Percentiles rank a stretch among this genome's conserved stretches.
phyloP scores from a whole-genome alignment of 2,113 vertebrate genomes.

The Castor canadensis region DNA sequence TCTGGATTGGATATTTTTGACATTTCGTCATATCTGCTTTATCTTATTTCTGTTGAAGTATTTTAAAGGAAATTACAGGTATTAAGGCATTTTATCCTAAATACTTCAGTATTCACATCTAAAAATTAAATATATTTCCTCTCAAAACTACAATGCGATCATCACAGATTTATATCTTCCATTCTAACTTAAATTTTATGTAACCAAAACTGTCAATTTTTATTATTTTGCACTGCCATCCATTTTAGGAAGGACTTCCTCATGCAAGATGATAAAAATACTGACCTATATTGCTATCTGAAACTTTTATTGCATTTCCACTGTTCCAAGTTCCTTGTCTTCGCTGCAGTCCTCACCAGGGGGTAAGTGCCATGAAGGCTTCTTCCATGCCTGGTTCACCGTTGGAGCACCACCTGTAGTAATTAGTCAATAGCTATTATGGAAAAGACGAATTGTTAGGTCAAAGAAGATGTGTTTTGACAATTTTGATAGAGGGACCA shows the following conservation, averaged over 20 bases:
- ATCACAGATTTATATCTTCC: not conserved
- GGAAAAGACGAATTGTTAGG: not conserved
- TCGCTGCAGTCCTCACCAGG: no score
- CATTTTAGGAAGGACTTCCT: not conserved
- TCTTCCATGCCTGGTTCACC: not conserved
- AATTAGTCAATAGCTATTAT: rapidly evolving
- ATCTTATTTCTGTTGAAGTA: not conserved
- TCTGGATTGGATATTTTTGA: not conserved
- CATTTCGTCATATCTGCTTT: not conserved
- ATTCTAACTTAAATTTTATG: not conserved
- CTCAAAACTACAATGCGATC: not conserved
- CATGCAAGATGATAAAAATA: not conserved
- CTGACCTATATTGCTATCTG: not conserved
- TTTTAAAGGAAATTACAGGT: not conserved
- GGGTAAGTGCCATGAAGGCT: not conserved
- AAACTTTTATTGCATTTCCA: not conserved
- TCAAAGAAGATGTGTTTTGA: not conserved
- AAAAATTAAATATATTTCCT: not conserved
- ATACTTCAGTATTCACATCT: not conserved
- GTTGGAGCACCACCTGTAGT: not conserved
- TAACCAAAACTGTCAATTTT: not conserved
- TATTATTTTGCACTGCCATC: not conserved
- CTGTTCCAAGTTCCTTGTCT: not conserved
- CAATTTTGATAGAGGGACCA: not conserved
- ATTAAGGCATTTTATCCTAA: not conserved